These are phyloP conservation scores for Cosmopolites sordidus DNA, from an alignment of 2,888 invertebrate genomes.

Conservation along the genomic window DNA sequence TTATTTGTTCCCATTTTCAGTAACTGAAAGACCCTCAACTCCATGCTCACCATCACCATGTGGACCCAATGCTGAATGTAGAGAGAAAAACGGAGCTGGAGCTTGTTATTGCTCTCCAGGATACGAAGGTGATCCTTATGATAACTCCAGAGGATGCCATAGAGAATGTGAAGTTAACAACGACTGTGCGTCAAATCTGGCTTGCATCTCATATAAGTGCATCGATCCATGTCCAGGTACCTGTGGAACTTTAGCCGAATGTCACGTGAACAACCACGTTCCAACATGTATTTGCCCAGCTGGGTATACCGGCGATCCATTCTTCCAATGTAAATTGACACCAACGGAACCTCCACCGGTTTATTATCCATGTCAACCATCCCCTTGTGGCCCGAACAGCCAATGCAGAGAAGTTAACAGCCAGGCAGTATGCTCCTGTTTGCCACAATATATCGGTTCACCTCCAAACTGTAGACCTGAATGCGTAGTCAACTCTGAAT, in stretches of 20 bases:
- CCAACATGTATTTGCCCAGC: conserved; percentile 72
- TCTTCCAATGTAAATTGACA: conserved; percentile 67
- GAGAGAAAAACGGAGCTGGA: conserved; percentile 78
- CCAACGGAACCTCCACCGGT: conserved; percentile 49
- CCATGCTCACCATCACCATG: conserved; percentile 82
- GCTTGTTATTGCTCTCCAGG: conserved; percentile 77
- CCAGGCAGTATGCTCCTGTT: conserved; percentile 82
- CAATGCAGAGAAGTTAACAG: conserved; percentile 74
- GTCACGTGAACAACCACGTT: conserved; percentile 73
- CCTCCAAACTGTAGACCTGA: conserved; percentile 81
- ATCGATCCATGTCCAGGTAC: conserved; percentile 80
- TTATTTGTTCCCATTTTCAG: conserved; percentile 43
- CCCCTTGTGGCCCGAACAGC: conserved; percentile 85
- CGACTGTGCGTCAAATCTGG: conserved; percentile 67
- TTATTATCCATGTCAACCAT: conserved; percentile 72
- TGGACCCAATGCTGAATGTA: conserved; percentile 79
- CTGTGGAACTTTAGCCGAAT: conserved; percentile 76
- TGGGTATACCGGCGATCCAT: conserved; percentile 78
- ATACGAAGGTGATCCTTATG: conserved; percentile 79
- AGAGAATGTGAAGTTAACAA: conserved; percentile 75
- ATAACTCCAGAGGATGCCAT: conserved; percentile 61
- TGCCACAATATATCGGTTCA: conserved; percentile 71
- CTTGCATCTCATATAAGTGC: conserved; percentile 80
- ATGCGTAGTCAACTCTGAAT: conserved; percentile 84
- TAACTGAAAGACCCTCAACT: conserved; percentile 62